These are phyloP conservation scores for Athetis lepigone DNA, from an alignment of 2,888 invertebrate species.

Conservation along the genomic window DNA sequence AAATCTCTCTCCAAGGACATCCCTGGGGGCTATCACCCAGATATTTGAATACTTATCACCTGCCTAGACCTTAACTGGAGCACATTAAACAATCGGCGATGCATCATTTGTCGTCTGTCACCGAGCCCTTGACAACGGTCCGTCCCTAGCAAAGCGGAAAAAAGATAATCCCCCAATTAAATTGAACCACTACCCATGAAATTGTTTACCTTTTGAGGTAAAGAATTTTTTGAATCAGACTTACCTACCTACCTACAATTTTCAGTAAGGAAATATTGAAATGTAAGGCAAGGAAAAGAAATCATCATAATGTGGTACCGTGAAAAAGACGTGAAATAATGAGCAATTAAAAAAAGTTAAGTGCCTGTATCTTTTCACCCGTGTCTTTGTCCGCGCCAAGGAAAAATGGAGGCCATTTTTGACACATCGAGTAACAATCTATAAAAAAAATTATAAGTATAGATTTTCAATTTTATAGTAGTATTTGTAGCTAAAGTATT, in stretches of 20 bases:
- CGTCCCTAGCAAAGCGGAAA: conserved; percentile 77
- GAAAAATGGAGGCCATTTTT: too few species aligned
- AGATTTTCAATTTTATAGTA: too few species aligned
- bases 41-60: conserved; percentile 53
- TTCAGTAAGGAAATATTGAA: conserved; percentile 10
- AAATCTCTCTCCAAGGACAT: not conserved
- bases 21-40: conserved; percentile 9
- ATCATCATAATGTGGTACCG: not conserved
- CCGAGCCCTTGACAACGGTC: conserved; percentile 83
- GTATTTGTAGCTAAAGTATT: too few species aligned
- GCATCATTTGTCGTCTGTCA: conserved; percentile 87
- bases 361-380: too few species aligned
- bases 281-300: conserved; percentile 7
- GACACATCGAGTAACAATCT: too few species aligned
- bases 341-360: not conserved
- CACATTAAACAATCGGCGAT: conserved; percentile 72
- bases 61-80: conserved; percentile 55
- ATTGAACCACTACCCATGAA: conserved; percentile 87
- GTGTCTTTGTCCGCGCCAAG: too few species aligned
- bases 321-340: not conserved
- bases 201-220: conserved; percentile 87
- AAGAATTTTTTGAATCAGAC: conserved; percentile 69
- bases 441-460: too few species aligned
- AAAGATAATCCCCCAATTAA: conserved; percentile 88
- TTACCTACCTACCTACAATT: conserved; percentile 11